Conservation (phyloP, 1,140 invertebrate species). For the Euwallacea similis region DNA sequence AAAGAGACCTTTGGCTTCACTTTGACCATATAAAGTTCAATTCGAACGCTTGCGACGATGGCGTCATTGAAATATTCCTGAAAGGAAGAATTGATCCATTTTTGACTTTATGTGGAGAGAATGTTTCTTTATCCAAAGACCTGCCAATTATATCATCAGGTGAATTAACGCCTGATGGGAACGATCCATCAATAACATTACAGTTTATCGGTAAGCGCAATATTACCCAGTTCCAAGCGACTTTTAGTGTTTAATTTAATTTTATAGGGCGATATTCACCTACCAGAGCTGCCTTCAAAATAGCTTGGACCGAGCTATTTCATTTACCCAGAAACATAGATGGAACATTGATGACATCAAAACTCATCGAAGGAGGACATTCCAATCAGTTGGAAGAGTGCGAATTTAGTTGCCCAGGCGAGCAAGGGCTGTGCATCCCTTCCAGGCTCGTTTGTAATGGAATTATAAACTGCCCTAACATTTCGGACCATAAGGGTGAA, state of each 20-base stretch:
- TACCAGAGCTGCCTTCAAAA: constrained; percentile 78
- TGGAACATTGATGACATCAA: constrained; percentile 74
- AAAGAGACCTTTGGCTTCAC: constrained; percentile 81
- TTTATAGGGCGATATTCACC: constrained; percentile 67
- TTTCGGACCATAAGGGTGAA: constrained; percentile 47
- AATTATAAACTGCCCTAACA: constrained; percentile 81
- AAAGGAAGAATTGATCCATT: constrained; percentile 69
- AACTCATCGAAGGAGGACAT: constrained; percentile 63
- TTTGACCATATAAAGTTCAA: constrained; percentile 85
- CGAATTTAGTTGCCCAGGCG: constrained; percentile 82
- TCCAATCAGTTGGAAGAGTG: constrained; percentile 60
- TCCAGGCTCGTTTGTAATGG: constrained; percentile 82
- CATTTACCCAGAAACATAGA: constrained; percentile 80
- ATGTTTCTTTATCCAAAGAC: constrained; percentile 74
- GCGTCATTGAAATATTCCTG: constrained; percentile 80
- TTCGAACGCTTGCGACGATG: constrained; percentile 77
- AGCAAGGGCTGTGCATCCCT: constrained; percentile 79
- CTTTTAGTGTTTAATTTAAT: background rate
- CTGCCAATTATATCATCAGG: constrained; percentile 75
- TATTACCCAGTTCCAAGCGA: too few relatives aligned
- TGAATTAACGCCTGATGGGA: constrained; percentile 67
- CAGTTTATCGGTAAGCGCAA: constrained; percentile 46
- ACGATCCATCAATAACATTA: constrained; percentile 57
- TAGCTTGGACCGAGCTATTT: constrained; percentile 87
- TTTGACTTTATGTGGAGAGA: constrained; percentile 79